Evolutionary conservation across 2,888 invertebrate species (phyloP), one percentile per base, ranked within the genome.

Genomic region (Halictus ligatus): DNA sequence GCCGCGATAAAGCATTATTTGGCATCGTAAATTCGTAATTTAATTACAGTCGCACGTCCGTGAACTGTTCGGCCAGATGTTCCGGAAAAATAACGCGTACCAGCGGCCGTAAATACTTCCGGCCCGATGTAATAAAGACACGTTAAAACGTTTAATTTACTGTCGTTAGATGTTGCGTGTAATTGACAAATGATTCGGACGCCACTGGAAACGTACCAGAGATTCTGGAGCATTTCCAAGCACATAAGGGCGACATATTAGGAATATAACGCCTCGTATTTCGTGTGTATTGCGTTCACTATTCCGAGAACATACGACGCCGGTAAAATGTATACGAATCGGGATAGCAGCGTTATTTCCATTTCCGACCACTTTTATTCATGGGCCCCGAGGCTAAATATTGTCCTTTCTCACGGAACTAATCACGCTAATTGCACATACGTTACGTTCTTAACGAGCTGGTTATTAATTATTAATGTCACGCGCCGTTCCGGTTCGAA

Each of bases 391-490:
- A 7, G 8, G 50, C 8, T 73, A 60, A 82, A 74, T 83, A 78
- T 64, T 46, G 50, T n/a, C 40, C 43, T 8, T 48, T n/a, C 50
- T 29, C 18, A 35, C 58, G 69, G 13, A 18, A 48, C n/a, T 58
- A 71, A 79, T 74, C 54, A 48, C 67, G 46, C 73, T 74, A 74
- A 74, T 48, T 29, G 10, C 15, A 13, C 21, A 15, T 58, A 43
- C 80, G 46, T 60, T 29, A 50, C 3, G 35, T 60, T 46, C 75
- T 18, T 69, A 50, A 69, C 75, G 69, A 54, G 60, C 10, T 74
- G 72, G 35, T 21, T 54, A 82, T 86, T 82, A 82, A 87, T 87
- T 83, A 87, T 87, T 83, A 80, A 83, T 75, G 83, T 75, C 86
- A 83, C 86, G 87, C 69, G 21, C 40, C 13, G 29, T 69, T 69